Percentiles rank a stretch among this genome's conserved stretches.
These are phyloP conservation scores for Phylloscopus trochiloides DNA, from an alignment of 2,113 vertebrate species.

Conservation along the genomic window DNA sequence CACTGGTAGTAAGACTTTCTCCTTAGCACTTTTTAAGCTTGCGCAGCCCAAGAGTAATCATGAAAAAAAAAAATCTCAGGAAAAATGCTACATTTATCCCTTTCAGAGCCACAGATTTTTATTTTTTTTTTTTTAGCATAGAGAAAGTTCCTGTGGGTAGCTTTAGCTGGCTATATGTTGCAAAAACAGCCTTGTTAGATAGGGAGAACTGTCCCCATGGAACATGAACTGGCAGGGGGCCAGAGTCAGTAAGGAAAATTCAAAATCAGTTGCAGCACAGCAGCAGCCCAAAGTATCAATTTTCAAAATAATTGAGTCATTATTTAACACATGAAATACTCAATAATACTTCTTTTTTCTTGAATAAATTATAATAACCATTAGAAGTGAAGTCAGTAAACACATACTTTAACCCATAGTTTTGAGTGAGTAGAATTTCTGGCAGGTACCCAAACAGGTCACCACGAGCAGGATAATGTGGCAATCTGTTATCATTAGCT, in stretches of 20 bases:
- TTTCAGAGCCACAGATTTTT: background rate
- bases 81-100: background rate
- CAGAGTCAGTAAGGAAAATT: background rate
- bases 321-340: background rate
- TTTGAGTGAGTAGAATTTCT: slow-evolving; percentile 45
- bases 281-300: background rate
- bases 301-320: slow-evolving; percentile 5
- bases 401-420: background rate
- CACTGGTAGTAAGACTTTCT: background rate
- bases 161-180: background rate
- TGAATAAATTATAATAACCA: background rate
- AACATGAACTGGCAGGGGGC: background rate
- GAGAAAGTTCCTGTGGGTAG: background rate
- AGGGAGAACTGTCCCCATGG: background rate
- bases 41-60: background rate
- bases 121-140: background rate
- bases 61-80: background rate
- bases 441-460: slow-evolving; percentile 62
- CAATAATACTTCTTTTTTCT: background rate
- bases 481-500: slow-evolving; percentile 76
- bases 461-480: slow-evolving; percentile 59
- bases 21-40: background rate
- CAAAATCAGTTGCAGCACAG: background rate
- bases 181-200: background rate
- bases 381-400: background rate